A percentile compares a stretch with the other conserved stretches of the same genome.
Evolutionary conservation across 1,140 invertebrate genomes (phyloP).

Genomic region (Plutomurus gul): DNA sequence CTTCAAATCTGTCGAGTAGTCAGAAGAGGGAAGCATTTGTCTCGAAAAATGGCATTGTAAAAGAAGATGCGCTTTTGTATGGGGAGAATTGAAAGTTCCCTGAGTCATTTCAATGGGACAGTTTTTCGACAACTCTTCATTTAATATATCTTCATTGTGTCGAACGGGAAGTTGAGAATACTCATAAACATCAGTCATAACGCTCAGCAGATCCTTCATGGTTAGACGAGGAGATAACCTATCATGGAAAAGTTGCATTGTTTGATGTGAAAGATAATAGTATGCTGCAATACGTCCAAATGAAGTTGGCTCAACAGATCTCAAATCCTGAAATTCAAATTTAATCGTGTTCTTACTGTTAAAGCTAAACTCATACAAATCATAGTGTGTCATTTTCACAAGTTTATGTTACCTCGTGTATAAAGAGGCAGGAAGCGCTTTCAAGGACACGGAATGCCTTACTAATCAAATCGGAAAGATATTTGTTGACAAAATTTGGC

Average conservation of each 20-base stretch:
- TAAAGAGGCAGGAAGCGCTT: slow-evolving; percentile 74
- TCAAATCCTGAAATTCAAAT: slow-evolving; percentile 65
- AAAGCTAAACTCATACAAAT: background rate
- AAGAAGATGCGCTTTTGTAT: slow-evolving; percentile 91
- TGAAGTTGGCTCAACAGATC: slow-evolving; percentile 74
- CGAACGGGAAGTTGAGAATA: slow-evolving; percentile 93
- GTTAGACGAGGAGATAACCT: slow-evolving; percentile 68
- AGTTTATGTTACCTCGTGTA: slow-evolving; percentile 60
- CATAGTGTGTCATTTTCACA: too few relatives aligned
- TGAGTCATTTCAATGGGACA: slow-evolving; percentile 75
- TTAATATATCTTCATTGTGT: slow-evolving; percentile 96
- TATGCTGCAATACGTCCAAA: slow-evolving; percentile 93
- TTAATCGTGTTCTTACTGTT: slow-evolving; percentile 31
- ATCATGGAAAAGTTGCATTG: slow-evolving; percentile 80
- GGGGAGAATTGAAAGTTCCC: slow-evolving; percentile 79
- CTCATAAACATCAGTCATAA: slow-evolving; percentile 85
- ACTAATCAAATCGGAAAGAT: slow-evolving; percentile 77
- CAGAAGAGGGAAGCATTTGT: slow-evolving; percentile 79
- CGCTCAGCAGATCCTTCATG: slow-evolving; percentile 75
- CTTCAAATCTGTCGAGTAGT: slow-evolving; percentile 96
- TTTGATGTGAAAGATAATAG: slow-evolving; percentile 95
- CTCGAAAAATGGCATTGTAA: slow-evolving; percentile 92
- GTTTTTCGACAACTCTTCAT: slow-evolving; percentile 80
- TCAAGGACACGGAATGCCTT: slow-evolving; percentile 72
- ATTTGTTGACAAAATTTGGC: slow-evolving; percentile 72